Base-by-base conservation (phyloP, 2,888 invertebrate species). In the Saturnia pavonia region DNA sequence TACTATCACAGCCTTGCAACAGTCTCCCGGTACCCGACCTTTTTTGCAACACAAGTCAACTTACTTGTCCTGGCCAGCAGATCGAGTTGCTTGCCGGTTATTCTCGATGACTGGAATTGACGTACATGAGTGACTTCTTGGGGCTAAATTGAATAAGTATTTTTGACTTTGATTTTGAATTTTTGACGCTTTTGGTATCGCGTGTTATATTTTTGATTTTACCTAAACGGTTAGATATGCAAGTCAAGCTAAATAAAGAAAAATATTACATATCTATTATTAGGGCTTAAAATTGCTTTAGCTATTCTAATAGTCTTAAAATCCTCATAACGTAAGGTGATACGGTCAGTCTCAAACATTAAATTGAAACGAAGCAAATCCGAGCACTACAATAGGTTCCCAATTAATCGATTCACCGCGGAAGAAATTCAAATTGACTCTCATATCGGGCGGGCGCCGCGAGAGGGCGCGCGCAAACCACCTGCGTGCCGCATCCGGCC, bases 401-500 rank as follows among this genome's bases (percentile, higher is more conserved):
- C 85, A 86, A 91, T 91, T 88, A 91, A 90, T 91, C 85, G 87
- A 88, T 88, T 86, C 82, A 82, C 84, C 83, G 79, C 82, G 86
- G 88, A 89, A 89, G 89, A 91, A 88, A 91, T 91, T 90, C 86
- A 90, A 91, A 92, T 91, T 89, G 89, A 88, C 85, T 82, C 88
- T 89, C 89, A 87, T 89, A 27, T 60, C 54, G 11, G 54, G 54
- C 22, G 54, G 80, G 83, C 86, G 84, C 83, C 86, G 84, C 86
- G 89, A 87, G 88, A 87, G 88, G 83, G 86, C 87, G 86, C 88
- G 88, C 90, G 85, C 81, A 73, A 81, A 80, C 86, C 89, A 91
- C 91, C 91, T 91, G 91, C 89, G 88, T 79, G 82, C 82, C 82
- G 86, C 89, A 89, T 92, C 91, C 91, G 91, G 88, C 86, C 84